Conservation (phyloP, 2,113 vertebrate genomes). For the Acinonyx jubatus region DNA sequence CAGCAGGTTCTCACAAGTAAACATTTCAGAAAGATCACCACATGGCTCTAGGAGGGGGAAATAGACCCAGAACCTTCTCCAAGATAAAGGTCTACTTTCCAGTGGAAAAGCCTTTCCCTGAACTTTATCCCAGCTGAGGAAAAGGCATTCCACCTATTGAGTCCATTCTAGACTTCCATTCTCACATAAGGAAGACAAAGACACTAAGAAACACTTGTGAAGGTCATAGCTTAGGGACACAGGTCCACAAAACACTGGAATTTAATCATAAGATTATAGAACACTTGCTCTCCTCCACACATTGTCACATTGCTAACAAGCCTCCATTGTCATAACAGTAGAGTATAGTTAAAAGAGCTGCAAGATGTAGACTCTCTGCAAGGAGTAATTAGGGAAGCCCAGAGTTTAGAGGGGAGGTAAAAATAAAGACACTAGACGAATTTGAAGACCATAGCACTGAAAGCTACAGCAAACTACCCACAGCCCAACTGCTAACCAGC, state of each 20-base stretch:
- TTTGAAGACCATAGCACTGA: background rate
- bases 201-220: background rate
- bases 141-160: background rate
- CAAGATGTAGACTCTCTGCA: background rate
- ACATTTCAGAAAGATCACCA: background rate
- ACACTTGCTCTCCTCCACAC: background rate
- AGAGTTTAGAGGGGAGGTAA: background rate
- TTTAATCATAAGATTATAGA: conserved; percentile 21
- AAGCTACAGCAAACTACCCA: background rate
- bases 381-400: background rate
- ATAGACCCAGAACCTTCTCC: background rate
- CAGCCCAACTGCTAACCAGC: background rate
- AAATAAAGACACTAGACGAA: background rate
- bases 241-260: background rate
- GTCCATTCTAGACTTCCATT: background rate
- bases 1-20: background rate
- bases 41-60: background rate
- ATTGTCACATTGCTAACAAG: background rate
- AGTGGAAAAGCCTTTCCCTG: background rate
- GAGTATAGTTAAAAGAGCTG: background rate
- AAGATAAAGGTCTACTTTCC: background rate
- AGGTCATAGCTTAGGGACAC: background rate
- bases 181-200: background rate
- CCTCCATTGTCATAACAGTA: background rate
- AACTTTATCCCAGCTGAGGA: background rate